Evolutionary conservation across 2,888 invertebrate genomes (phyloP).

Genomic region (Nycteola revayana): DNA sequence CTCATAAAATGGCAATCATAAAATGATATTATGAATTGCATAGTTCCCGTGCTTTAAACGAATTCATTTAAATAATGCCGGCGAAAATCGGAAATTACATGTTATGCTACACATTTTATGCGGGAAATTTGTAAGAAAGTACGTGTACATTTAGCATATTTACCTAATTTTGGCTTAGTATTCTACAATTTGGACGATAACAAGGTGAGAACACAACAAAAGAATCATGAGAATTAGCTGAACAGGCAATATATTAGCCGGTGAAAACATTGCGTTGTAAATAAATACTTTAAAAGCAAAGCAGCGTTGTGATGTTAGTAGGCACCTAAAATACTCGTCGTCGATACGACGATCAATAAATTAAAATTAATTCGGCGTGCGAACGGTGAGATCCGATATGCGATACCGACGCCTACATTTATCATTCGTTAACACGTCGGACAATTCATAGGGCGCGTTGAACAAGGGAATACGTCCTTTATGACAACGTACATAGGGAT

Average conservation of each 20-base stretch:
- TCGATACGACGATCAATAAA: conserved; percentile 80
- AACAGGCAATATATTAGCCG: conserved; percentile 37
- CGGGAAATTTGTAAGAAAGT: conserved; percentile 18
- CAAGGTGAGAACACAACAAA: conserved; percentile 22
- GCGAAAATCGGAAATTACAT: conserved; percentile 23
- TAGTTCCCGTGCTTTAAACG: conserved; percentile 36
- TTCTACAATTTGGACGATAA: conserved; percentile 20
- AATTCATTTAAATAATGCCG: conserved; percentile 40
- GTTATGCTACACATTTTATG: conserved; percentile 9
- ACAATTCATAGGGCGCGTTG: conserved; percentile 69
- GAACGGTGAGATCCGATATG: conserved; percentile 80
- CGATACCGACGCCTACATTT: conserved; percentile 81
- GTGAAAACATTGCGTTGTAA: conserved; percentile 46
- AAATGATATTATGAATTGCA: conserved; percentile 30
- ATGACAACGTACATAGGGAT: conserved; percentile 54
- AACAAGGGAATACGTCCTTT: conserved; percentile 63
- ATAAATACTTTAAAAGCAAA: conserved; percentile 65
- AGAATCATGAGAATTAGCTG: conserved; percentile 27
- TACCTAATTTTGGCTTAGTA: conserved; percentile 11
- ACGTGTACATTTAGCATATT: conserved; percentile 12
- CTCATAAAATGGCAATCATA: conserved; percentile 30
- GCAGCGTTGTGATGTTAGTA: conserved; percentile 62
- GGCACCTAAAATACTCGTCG: conserved; percentile 76
- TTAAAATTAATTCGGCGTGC: conserved; percentile 83
- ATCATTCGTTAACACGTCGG: conserved; percentile 81